Evolutionary conservation across 2,113 vertebrate genomes (phyloP).

Genomic region (Rhombomys opimus): DNA sequence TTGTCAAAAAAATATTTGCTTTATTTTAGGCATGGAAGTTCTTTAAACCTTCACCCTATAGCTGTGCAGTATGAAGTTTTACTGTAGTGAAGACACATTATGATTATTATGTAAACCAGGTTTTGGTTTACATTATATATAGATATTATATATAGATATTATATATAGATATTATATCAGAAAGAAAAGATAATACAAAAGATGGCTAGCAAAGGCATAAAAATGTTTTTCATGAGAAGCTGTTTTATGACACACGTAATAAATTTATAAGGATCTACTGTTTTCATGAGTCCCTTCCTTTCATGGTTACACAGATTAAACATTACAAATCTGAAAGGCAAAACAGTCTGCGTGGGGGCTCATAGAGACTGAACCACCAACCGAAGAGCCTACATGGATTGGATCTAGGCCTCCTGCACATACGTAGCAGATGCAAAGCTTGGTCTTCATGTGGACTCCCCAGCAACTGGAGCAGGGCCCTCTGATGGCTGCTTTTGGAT

Average conservation of each 20-base stretch:
- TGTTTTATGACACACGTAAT: neutral
- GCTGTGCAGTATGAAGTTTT: neutral
- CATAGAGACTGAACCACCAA: too few species aligned
- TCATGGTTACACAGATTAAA: neutral
- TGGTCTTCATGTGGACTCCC: too few species aligned
- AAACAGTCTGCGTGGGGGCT: too few species aligned
- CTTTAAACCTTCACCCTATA: neutral
- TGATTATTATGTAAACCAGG: neutral
- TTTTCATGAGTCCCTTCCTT: neutral
- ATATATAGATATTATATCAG: too few species aligned
- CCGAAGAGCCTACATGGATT: too few species aligned
- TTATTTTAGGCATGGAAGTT: neutral
- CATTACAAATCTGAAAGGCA: neutral
- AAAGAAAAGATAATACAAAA: neutral
- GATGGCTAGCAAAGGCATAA: neutral
- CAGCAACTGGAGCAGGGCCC: too few species aligned
- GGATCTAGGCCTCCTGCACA: too few species aligned
- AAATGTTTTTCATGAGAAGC: neutral
- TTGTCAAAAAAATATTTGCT: neutral
- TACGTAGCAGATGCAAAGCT: too few species aligned
- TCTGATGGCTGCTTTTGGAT: too few species aligned
- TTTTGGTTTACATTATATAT: too few species aligned
- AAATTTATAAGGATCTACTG: neutral
- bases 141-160: too few species aligned
- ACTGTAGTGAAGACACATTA: neutral